Evolutionary conservation across 2,113 vertebrate genomes (phyloP), one percentile per base, ranked within the genome.

Genomic region (Stigmatopora argus): DNA sequence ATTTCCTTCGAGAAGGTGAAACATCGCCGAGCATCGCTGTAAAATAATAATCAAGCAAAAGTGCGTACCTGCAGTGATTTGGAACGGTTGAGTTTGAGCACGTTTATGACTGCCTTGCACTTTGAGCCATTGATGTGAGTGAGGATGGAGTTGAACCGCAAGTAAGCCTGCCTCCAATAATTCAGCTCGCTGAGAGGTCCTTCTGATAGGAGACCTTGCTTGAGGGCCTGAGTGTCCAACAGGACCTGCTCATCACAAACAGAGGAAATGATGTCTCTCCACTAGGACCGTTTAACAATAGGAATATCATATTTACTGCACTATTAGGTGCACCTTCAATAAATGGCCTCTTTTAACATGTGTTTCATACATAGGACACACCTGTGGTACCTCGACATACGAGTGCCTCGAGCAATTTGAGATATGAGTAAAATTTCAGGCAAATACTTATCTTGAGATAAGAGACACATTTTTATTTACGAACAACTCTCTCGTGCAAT

Each of bases 121-220:
- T 84, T 74, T 64, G 81, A 47, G 65, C 91, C 88, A 85, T 93
- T 92, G 63, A 94, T 90, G 70, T 95, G 93, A 21, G 88, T 90
- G 0, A 94, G 91, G 72, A 95, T 92, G 47, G 88, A 93, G 82
- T 84, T 92, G 78, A 93, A 89, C 72, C 88, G 90, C 68, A 90
- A 86, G 61, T 89, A 92, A 70, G 78, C 90, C 17, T 77, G 88
- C 72, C 92, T 94, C 94, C 93, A 95, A 56, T 94, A 81, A 47
- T 93, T 82, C 41, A 94, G 18, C 81, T 95, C 94, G 18, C 86
- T 88, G 55, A 93, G 80, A 0, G 93, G 93, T 21, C 93, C 93
- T 10, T 88, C 91, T 62, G 90, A 77, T 70, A 90, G 88, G 68
- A 86, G 83, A 79, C 85, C 90, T 78, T 85, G 92, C 70, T 87